Evolutionary conservation across 2,888 invertebrate genomes (phyloP).

Genomic region (Orthosia gothica): DNA sequence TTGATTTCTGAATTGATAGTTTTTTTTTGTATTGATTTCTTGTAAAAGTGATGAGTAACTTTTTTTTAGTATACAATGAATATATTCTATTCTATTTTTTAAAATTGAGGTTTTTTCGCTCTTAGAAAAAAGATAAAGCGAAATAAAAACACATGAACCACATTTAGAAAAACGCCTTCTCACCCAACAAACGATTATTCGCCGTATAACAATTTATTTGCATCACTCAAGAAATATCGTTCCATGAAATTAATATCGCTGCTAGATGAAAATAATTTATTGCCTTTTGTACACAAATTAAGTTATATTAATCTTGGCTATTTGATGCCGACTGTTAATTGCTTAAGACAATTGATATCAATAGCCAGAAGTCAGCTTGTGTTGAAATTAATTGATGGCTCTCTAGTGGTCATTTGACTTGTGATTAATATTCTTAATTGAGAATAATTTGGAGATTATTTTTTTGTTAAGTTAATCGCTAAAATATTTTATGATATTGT

Average conservation of each 20-base stretch:
- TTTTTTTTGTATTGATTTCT: no score
- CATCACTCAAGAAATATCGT: constrained; percentile 40
- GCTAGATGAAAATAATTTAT: constrained; percentile 54
- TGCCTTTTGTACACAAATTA: constrained; percentile 56
- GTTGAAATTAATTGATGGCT: constrained; percentile 54
- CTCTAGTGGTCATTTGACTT: constrained; percentile 9
- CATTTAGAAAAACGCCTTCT: constrained; percentile 4
- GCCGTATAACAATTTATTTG: constrained; percentile 40
- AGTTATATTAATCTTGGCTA: constrained; percentile 58
- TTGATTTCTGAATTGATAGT: no score
- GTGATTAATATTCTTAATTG: constrained; percentile 16
- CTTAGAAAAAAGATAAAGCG: neutral
- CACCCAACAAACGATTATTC: constrained; percentile 12
- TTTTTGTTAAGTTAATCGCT: neutral
- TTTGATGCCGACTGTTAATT: constrained; percentile 55
- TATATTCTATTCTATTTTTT: no score
- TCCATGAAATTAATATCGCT: constrained; percentile 50
- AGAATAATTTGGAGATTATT: neutral
- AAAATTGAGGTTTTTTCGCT: no score
- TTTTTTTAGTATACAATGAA: no score
- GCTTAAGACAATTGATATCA: constrained; percentile 58
- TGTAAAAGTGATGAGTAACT: no score
- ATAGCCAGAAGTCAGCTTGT: constrained; percentile 47
- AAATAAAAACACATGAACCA: constrained; percentile 23
- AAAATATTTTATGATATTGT: neutral